Evolutionary conservation across 2,113 vertebrate genomes (phyloP), one percentile per base, ranked within the genome.

Genomic region (Aplodontia rufa): DNA sequence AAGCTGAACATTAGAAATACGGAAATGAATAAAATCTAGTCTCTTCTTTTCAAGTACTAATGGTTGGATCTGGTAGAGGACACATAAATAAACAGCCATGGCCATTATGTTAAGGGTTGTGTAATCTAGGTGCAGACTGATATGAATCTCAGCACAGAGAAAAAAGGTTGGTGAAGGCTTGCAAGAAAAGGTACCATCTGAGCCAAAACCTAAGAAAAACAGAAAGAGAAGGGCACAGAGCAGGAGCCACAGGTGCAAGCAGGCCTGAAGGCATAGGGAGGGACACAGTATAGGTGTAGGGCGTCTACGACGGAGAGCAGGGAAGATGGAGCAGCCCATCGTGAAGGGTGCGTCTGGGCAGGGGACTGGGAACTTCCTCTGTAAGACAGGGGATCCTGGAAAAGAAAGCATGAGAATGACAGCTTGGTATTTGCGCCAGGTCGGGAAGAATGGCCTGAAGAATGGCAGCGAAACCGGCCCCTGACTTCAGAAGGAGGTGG

Each of bases 121-220:
- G 8, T 30, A 58, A 85, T 60, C 71, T 37, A 76, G 66, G 35
- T 28, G 7, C 4, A 40, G 82, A 1, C 12, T 51, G 20, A 51
- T 45, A 17, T 0, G 55, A 30, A 42, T 32, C 84, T 74, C 93
- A 55, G 5, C 81, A 68, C 88, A 66, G 45, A 47, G 42, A 93
- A 95, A 51, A 53, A 74, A 94, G 2, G 62, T 28, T 0, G 0
- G 47, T 62, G 64, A 53, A 74, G 64, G 62, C 74, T 69, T 66
- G 58, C 82, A 69, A n/a, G 1, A 60, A 91, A 90, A 90, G 85
- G 71, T 93, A 74, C 79, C 92, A 19, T 66, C 64, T 0, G 32
- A 74, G 26, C 51, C 30, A 60, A 45, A 1, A 19, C 45, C 40
- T 72, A 40, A 68, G 35, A 68, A 88, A 12, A 24, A 30, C 24